These are phyloP conservation scores for Dromococcyx pavoninus DNA, from an alignment of 2,797 vertebrate species.

Conservation along the genomic window DNA sequence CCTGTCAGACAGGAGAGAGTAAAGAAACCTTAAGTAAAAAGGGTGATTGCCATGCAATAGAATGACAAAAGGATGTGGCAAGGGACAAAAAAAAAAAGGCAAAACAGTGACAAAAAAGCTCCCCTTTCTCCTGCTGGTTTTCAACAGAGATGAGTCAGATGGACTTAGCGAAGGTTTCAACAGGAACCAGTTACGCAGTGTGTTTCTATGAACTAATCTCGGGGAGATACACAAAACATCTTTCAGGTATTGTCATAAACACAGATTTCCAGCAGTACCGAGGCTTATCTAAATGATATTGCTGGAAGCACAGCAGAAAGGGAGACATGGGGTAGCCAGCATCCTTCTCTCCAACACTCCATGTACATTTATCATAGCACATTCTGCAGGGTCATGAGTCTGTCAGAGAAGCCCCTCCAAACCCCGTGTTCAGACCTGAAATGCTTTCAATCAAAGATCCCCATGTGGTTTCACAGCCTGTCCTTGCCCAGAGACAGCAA, in stretches of 20 bases:
- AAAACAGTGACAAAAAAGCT: neutral
- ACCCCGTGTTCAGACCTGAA: neutral
- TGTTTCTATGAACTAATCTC: neutral
- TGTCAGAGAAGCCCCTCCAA: neutral
- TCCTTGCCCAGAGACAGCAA: neutral
- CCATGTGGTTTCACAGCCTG: neutral
- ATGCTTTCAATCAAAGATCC: neutral
- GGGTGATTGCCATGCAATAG: neutral
- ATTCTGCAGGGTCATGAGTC: neutral
- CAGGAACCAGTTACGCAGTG: neutral
- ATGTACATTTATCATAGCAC: neutral
- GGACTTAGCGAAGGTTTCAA: neutral
- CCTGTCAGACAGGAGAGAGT: constrained; percentile 72
- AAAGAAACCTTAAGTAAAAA: neutral
- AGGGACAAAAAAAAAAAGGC: neutral
- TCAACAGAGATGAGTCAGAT: neutral
- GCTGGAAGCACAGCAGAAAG: neutral
- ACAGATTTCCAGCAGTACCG: neutral
- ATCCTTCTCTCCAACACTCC: neutral
- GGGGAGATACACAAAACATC: rapidly evolving
- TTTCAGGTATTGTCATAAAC: neutral
- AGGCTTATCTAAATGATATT: neutral
- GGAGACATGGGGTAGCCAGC: neutral
- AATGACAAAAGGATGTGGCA: neutral
- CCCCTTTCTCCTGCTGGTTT: neutral